Percentiles rank a stretch among this genome's conserved stretches.
These are phyloP conservation scores for Drosophila parvula DNA, from an alignment of 1,140 invertebrate genomes.

Conservation along the genomic window DNA sequence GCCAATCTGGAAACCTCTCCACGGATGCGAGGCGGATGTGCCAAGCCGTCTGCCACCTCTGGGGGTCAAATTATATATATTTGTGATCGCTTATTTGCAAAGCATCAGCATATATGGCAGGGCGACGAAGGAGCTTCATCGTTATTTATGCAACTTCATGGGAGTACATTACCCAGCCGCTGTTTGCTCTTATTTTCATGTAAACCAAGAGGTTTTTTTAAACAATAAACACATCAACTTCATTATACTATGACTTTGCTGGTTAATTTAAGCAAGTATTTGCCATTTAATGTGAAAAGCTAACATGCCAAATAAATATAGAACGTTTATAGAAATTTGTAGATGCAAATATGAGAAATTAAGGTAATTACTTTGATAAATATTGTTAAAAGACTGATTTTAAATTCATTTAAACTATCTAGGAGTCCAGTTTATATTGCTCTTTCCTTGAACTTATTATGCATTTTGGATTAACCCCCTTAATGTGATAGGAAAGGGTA, in stretches of 20 bases:
- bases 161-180: neutral
- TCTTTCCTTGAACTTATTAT: neutral
- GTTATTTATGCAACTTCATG: neutral
- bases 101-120: neutral
- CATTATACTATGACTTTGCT: neutral
- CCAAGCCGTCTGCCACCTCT: conserved; percentile 17
- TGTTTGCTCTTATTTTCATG: neutral
- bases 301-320: neutral
- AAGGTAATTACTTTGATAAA: neutral
- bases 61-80: conserved; percentile 11
- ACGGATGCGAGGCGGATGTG: conserved; percentile 34
- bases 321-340: neutral
- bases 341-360: neutral
- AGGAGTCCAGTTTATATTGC: neutral
- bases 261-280: neutral
- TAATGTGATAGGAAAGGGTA: conserved; percentile 1
- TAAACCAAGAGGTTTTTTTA: neutral
- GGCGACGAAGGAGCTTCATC: neutral
- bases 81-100: conserved; percentile 7
- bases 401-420: too few relatives aligned
- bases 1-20: conserved; percentile 46
- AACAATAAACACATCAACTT: neutral
- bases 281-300: neutral
- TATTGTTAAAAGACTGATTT: neutral
- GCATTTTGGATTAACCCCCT: neutral